These are phyloP conservation scores for Thryonomys swinderianus DNA, from an alignment of 2,113 vertebrate genomes.

Conservation along the genomic window DNA sequence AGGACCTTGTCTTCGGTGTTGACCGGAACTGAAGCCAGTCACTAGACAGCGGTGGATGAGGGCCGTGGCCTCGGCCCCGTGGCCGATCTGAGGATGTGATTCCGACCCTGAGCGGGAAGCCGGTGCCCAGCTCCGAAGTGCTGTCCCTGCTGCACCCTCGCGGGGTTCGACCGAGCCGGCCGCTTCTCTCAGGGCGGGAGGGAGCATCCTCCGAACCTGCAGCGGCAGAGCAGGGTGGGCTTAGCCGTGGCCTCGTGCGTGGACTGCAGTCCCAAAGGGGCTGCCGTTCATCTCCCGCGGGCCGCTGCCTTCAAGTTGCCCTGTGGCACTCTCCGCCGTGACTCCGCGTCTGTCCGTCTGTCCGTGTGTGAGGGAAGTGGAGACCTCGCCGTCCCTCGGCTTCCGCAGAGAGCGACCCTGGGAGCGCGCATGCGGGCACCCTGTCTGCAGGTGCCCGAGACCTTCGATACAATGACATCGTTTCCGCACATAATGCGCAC, in stretches of 20 bases:
- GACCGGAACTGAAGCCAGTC: not conserved
- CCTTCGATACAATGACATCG: not conserved
- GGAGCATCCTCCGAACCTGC: not conserved
- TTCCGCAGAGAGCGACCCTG: too few species aligned
- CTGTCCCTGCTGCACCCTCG: too few species aligned
- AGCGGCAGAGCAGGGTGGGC: not conserved
- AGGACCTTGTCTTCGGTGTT: conserved; percentile 23
- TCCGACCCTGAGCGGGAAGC: not conserved
- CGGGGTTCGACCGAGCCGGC: too few species aligned
- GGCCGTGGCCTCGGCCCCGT: not conserved
- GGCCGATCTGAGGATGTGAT: not conserved
- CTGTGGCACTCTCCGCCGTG: not conserved
- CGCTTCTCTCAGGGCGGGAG: not conserved
- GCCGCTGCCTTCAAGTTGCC: not conserved
- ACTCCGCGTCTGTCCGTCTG: not conserved
- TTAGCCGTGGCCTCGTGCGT: conserved; percentile 8
- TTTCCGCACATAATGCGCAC: not conserved
- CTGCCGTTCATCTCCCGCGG: too few species aligned
- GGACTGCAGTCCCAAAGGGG: not conserved
- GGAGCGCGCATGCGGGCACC: too few species aligned
- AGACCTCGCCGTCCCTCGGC: not conserved
- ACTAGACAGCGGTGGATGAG: not conserved
- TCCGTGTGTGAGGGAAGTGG: not conserved
- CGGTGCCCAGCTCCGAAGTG: not conserved
- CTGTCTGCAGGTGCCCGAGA: not conserved